Evolutionary conservation across 2,888 invertebrate species (phyloP).

Genomic region (Acholoe squamosa): DNA sequence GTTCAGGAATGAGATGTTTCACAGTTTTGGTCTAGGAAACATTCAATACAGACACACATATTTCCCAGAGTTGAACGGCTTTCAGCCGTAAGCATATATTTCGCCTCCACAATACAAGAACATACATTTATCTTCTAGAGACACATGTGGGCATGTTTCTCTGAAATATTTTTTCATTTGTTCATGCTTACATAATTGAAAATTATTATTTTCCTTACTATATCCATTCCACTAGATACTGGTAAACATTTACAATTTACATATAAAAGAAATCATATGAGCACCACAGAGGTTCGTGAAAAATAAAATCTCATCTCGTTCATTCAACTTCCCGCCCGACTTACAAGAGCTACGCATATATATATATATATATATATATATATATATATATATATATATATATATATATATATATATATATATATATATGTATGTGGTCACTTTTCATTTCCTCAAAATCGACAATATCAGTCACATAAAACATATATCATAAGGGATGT

Average conservation of each 20-base stretch:
- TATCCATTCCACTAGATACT: too few species aligned
- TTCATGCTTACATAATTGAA: neutral
- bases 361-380: too few species aligned
- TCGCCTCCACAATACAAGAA: neutral
- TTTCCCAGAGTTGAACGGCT: slow-evolving; percentile 17
- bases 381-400: too few species aligned
- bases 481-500: too few species aligned
- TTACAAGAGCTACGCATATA: too few species aligned
- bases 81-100: neutral
- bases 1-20: neutral
- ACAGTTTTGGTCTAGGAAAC: neutral
- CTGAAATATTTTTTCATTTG: neutral
- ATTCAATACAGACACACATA: neutral
- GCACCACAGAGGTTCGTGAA: neutral
- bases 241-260: neutral
- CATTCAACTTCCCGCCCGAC: too few species aligned
- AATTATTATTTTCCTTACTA: neutral
- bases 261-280: slow-evolving; percentile 9
- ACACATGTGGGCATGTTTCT: neutral
- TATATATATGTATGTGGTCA: too few species aligned
- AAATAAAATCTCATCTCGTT: neutral
- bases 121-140: neutral
- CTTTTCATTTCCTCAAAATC: too few species aligned
- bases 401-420: too few species aligned
- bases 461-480: too few species aligned